Base-by-base conservation (phyloP, 2,797 vertebrate species). In the Morelia viridis region DNA sequence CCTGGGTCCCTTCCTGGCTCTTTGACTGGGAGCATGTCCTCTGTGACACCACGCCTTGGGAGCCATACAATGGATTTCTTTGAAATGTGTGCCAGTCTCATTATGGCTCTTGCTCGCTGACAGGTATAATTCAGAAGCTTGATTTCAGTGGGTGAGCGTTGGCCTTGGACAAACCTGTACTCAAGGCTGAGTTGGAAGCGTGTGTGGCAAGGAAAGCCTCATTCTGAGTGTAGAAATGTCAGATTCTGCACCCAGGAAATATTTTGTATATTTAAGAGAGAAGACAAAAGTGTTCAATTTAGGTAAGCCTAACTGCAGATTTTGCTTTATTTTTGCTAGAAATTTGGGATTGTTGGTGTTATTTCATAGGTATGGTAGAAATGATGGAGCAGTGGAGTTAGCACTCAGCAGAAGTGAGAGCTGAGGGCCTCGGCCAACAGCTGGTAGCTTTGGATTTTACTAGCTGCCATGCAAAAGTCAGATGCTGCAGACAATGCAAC, bases 1-100 rank as follows among this genome's bases (percentile, higher is more conserved):
- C 98, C 97, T 93, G 98, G 98, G 80, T 99, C 99, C 5, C 97
- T 99, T 91, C 98, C 98, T 0, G 98, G 99, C 53, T 99, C 98
- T 88, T 96, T 99, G 80, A 98, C 97, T 0, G 98, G 99, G 93
- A 98, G 98, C 95, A 95, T 97, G 10, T 96, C 97, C 62, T 95
- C 98, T 0, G 97, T 98, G 62, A 92, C 97, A 0, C 95, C 96
- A 0, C 98, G 99, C 56, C 97, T 99, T 95, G 99, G 99, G 41
- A 99, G 99, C 93, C 99, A 99, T 97, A 99, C 99, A 94, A 99
- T 99, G 99, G 99, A 99, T 97, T 99, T 99, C 97, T 99, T 99
- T 1, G 99, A 99, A 97, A 99, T 99, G 99, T 99, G 99, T 2
- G 99, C 99, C 97, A 99, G 99, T 97, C 97, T 99, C 93, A 99